phyloP scores from a whole-genome alignment of 1,140 invertebrate species.

The Theocolax elegans region DNA sequence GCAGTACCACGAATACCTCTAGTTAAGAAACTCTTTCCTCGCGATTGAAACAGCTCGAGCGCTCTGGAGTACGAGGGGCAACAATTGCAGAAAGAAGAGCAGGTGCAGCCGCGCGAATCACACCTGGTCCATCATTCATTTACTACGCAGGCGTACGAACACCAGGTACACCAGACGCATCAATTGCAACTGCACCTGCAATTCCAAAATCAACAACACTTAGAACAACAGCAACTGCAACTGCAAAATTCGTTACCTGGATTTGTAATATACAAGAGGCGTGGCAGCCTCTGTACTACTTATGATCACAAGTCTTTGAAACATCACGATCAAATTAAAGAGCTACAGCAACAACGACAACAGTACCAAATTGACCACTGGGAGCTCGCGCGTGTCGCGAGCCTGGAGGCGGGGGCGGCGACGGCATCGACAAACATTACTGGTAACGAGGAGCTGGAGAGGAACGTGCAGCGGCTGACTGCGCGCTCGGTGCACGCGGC shows the following conservation, averaged over 20 bases:
- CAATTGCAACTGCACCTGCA: neutral
- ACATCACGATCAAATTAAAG: neutral
- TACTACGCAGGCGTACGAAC: neutral
- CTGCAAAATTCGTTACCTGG: neutral
- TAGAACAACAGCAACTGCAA: neutral
- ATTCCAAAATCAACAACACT: neutral
- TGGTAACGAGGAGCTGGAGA: neutral
- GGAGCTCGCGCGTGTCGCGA: neutral
- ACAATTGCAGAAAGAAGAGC: conserved; percentile 13
- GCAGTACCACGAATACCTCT: neutral
- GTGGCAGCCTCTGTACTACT: too few species aligned
- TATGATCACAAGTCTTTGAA: too few species aligned
- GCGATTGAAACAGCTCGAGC: neutral
- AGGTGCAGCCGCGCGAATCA: neutral
- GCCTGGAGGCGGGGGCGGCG: neutral
- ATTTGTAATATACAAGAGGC: too few species aligned
- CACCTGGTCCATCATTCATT: neutral
- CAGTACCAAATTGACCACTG: neutral
- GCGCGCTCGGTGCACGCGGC: conserved; percentile 20
- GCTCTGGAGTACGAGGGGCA: conserved; percentile 40
- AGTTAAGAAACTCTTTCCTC: neutral
- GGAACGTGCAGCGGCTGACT: conserved; percentile 2
- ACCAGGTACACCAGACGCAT: neutral
- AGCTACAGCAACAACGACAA: neutral
- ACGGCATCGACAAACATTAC: neutral